A percentile compares a stretch with the other conserved stretches of the same genome.
phyloP scores from a whole-genome alignment of 2,888 invertebrate species.

The Idaea aversata region DNA sequence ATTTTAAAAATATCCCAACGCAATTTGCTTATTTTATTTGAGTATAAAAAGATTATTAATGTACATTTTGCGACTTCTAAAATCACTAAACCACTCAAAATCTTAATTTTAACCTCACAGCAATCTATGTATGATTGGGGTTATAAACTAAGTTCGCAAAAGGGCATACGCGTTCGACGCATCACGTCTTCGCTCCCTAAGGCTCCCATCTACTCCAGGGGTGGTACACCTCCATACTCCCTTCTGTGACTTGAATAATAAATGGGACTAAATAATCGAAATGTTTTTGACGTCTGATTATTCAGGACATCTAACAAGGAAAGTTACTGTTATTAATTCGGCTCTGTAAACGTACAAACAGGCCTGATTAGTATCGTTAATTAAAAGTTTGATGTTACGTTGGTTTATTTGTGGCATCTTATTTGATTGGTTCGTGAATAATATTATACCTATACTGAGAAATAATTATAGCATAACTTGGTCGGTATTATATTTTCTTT shows the following conservation, averaged over 20 bases:
- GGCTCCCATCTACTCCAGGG: background rate
- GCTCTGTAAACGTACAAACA: constrained; percentile 1
- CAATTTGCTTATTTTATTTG: no score
- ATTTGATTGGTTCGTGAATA: background rate
- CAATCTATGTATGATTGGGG: background rate
- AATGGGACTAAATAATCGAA: constrained; percentile 26
- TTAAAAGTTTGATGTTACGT: constrained; percentile 3
- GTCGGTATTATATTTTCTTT: no score
- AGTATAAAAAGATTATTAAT: no score
- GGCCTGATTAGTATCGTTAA: constrained; percentile 2
- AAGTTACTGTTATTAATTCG: background rate
- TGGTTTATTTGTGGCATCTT: background rate
- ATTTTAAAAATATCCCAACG: no score
- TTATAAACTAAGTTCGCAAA: background rate
- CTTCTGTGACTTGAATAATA: constrained; percentile 35
- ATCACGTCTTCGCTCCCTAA: background rate
- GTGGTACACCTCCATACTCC: constrained; percentile 24
- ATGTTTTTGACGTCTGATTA: constrained; percentile 18
- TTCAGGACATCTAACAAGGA: background rate
- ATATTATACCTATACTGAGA: no score
- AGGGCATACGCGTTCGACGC: background rate
- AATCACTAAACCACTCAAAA: no score
- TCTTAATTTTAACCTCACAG: no score
- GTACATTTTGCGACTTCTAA: no score
- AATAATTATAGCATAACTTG: no score